Percentiles rank a stretch among this genome's conserved stretches.
Evolutionary conservation across 2,888 invertebrate genomes (phyloP).

Genomic region (Chrysodeixis includens): DNA sequence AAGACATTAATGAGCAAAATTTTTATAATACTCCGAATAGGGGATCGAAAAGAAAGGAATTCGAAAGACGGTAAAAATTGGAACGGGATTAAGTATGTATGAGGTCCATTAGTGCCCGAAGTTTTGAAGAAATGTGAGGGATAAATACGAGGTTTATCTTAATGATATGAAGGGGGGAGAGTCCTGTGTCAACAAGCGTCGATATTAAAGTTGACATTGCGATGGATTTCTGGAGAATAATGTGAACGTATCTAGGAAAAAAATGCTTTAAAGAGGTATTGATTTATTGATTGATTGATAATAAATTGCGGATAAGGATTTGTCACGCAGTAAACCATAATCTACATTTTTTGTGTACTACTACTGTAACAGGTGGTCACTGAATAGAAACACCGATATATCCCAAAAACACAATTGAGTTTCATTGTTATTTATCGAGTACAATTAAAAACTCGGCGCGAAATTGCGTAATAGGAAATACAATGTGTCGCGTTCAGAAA

Average conservation of each 20-base stretch:
- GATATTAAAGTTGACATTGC: slow-evolving; percentile 7
- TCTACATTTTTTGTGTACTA: too few relatives aligned
- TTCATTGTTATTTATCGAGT: background rate
- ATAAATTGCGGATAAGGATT: too few relatives aligned
- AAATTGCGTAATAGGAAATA: background rate
- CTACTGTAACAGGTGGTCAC: too few relatives aligned
- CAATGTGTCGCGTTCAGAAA: background rate
- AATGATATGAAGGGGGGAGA: slow-evolving; percentile 19
- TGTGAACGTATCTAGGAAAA: background rate
- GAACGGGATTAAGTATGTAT: slow-evolving; percentile 67
- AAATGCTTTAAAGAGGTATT: too few relatives aligned
- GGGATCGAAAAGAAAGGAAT: slow-evolving; percentile 43
- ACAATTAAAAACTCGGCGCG: background rate
- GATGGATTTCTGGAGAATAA: background rate
- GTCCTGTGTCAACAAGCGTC: background rate
- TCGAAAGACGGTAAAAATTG: slow-evolving; percentile 51
- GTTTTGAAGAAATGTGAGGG: slow-evolving; percentile 30
- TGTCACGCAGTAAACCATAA: too few relatives aligned
- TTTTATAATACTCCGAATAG: slow-evolving; percentile 37
- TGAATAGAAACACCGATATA: background rate
- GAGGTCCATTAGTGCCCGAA: slow-evolving; percentile 60
- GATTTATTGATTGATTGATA: too few relatives aligned
- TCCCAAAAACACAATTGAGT: background rate
- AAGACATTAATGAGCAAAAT: slow-evolving; percentile 23
- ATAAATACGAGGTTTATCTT: slow-evolving; percentile 33